Base-by-base conservation (phyloP, 2,888 invertebrate species). In the Pristionchus entomophagus region DNA sequence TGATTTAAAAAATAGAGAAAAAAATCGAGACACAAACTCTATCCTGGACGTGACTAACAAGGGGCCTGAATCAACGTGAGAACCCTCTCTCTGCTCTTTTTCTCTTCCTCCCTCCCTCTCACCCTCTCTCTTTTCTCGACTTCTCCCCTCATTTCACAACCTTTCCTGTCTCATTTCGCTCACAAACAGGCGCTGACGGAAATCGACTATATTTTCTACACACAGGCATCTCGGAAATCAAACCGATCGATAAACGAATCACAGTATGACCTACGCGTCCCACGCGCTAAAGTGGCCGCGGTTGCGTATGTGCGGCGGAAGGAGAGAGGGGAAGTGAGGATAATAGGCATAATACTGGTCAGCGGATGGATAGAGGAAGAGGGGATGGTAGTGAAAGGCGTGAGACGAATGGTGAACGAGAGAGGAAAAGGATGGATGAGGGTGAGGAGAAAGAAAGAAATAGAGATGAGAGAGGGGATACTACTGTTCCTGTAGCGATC, bases 361-460 rank as follows among this genome's bases (percentile, higher is more conserved):
- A 78, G 78, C 17, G 78, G 78, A 29, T 8, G 51, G 78, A 49
- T 17, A 45, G 77, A 8, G 77, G 45, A 29, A 49, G 77, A 77
- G 77, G 45, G 41, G n/a, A 86, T 59, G 14, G 62, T 84, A 83
- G 65, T 53, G 78, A 56, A 85, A 38, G 81, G 53, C 14, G 29
- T 49, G 32, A 83, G 73, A 86, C 59, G 51, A 26, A 29, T 35
- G 73, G 29, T 59, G 51, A 26, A 29, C 26, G 73, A 41, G 73
- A 84, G 56, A 86, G 65, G 22, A 29, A 78, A n/a, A 78, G 49
- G 26, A 38, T 19, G 49, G 38, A 49, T 6, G n/a, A 51, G 51
- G 78, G 84, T 86, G 86, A 35, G 65, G 32, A 38, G 22, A 53
- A 53, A 88, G 77, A 85, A 83, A 88, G 56, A 86, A 83, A 86